phyloP scores from a whole-genome alignment of 2,113 vertebrate genomes.

The Sterrhoptilus dennistouni region DNA sequence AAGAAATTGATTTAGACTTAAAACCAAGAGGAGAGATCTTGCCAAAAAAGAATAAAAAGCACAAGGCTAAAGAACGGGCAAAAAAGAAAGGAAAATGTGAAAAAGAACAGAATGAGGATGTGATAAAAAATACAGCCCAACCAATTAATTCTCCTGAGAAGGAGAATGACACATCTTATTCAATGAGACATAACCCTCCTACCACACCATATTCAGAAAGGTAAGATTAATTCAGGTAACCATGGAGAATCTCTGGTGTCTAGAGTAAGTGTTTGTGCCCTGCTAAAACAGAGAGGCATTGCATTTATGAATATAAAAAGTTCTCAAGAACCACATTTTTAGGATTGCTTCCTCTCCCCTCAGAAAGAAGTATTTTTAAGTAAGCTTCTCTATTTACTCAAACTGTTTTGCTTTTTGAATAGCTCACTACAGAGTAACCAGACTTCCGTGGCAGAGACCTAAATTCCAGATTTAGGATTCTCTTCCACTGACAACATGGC shows the following conservation, averaged over 20 bases:
- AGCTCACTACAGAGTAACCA: neutral
- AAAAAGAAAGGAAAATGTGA: conserved; percentile 16
- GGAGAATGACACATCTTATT: conserved; percentile 57
- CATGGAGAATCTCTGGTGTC: neutral
- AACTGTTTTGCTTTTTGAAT: neutral
- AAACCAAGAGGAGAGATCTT: neutral
- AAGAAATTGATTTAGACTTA: neutral
- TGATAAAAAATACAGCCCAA: neutral
- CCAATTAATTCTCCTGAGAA: conserved; percentile 47
- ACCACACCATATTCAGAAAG: conserved; percentile 83
- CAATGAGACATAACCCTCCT: conserved; percentile 81
- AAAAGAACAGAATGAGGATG: neutral
- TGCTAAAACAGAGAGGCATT: neutral
- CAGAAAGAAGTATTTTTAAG: neutral
- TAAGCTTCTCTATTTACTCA: neutral
- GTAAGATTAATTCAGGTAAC: conserved; percentile 67
- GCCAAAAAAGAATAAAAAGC: conserved; percentile 23
- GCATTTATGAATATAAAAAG: neutral
- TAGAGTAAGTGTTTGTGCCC: neutral
- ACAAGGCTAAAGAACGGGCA: conserved; percentile 15
- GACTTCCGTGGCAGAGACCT: neutral
- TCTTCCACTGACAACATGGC: neutral
- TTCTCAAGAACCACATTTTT: neutral
- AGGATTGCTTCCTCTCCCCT: neutral
- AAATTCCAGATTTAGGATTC: neutral